phyloP scores from a whole-genome alignment of 1,140 invertebrate species.

The Adoxophyes honmai region DNA sequence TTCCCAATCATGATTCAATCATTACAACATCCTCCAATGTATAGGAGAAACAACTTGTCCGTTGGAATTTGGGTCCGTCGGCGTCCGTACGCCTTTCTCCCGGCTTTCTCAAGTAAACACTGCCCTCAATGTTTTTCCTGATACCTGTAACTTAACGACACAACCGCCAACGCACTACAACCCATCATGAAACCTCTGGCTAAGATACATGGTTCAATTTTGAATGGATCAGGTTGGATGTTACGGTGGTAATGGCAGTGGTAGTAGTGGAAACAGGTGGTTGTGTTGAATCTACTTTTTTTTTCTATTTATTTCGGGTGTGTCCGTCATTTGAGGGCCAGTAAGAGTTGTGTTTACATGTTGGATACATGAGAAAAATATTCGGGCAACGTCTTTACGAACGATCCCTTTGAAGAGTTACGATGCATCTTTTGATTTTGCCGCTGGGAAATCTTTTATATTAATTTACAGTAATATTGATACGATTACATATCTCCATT shows the following conservation, averaged over 20 bases:
- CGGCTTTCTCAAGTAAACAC: constrained; percentile 47
- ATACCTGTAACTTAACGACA: neutral
- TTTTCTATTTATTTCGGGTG: constrained; percentile 8
- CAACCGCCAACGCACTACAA: neutral
- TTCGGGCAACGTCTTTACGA: too few species aligned
- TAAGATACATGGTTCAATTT: neutral
- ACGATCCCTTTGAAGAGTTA: too few species aligned
- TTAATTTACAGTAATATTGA: too few species aligned
- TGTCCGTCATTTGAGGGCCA: neutral
- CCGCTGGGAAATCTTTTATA: too few species aligned
- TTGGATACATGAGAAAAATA: neutral
- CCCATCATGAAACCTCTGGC: neutral
- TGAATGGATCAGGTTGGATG: neutral
- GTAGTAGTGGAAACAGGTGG: neutral
- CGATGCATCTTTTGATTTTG: too few species aligned
- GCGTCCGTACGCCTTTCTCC: constrained; percentile 48
- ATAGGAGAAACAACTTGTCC: constrained; percentile 39
- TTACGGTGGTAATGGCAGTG: neutral
- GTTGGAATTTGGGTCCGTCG: constrained; percentile 43
- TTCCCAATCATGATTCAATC: neutral
- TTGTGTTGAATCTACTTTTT: neutral
- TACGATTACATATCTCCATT: too few species aligned
- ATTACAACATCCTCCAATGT: constrained; percentile 18
- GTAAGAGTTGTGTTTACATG: neutral
- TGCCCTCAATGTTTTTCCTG: constrained; percentile 31